These are phyloP conservation scores for Arctocebus calabarensis DNA, from an alignment of 2,797 vertebrate species.

Conservation along the genomic window DNA sequence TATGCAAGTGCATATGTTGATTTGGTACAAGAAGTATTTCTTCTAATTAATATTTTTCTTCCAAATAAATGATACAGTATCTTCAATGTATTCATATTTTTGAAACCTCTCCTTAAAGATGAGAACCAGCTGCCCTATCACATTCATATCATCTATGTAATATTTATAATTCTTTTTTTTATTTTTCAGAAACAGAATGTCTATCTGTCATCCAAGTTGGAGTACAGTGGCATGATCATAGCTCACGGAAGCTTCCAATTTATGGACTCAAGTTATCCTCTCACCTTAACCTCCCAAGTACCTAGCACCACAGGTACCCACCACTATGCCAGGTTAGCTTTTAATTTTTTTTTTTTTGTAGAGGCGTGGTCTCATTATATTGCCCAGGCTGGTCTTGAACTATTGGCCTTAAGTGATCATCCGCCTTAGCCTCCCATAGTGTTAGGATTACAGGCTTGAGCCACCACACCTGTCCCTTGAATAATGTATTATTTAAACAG, in stretches of 20 bases:
- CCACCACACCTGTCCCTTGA: neutral
- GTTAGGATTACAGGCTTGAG: neutral
- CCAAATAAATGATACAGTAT: neutral
- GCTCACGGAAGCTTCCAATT: neutral
- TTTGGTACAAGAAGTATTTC: constrained; percentile 44
- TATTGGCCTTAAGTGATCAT: neutral
- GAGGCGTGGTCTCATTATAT: neutral
- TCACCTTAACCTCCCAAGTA: neutral
- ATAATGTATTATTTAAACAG: constrained; percentile 68
- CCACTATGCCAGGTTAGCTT: neutral
- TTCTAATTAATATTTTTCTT: constrained; percentile 57
- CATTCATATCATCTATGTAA: constrained; percentile 1
- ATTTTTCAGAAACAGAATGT: neutral
- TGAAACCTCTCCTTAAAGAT: constrained; percentile 44
- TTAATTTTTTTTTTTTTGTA: neutral
- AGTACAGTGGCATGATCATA: neutral
- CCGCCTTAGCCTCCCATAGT: neutral
- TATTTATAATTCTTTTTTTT: neutral
- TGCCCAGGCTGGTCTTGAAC: neutral
- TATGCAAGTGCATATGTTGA: neutral
- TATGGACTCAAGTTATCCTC: neutral
- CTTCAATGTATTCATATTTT: constrained; percentile 39
- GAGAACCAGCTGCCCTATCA: constrained; percentile 28
- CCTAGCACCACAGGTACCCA: neutral
- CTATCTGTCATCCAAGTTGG: no score